These are phyloP conservation scores for Echeneis naucrates DNA, from an alignment of 2,797 vertebrate species.

Conservation along the genomic window DNA sequence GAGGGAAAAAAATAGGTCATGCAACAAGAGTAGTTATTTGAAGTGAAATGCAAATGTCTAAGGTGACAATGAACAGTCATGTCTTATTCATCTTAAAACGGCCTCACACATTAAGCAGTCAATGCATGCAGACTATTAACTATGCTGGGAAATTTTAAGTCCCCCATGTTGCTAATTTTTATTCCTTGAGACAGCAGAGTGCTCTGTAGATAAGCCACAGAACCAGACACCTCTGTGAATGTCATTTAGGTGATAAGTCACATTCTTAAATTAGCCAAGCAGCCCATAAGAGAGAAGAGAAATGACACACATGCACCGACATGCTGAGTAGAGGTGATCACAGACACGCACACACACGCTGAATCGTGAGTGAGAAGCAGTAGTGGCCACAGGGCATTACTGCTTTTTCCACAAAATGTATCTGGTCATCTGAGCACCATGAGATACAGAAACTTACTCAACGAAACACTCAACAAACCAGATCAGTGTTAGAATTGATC, in stretches of 20 bases:
- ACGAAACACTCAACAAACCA: conserved; percentile 19
- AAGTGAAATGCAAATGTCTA: conserved; percentile 48
- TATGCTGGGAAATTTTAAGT: conserved; percentile 36
- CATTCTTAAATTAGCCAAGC: conserved; percentile 74
- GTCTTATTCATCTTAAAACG: conserved; percentile 42
- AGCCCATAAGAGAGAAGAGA: conserved; percentile 59
- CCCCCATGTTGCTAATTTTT: conserved; percentile 19
- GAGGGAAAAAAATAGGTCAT: conserved; percentile 72
- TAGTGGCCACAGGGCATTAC: conserved; percentile 43
- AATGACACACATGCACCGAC: conserved; percentile 24
- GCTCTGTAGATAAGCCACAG: conserved; percentile 60
- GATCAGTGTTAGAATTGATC: background rate
- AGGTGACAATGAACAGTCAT: conserved; percentile 51
- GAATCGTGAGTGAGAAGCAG: conserved; percentile 38
- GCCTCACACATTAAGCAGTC: conserved; percentile 29
- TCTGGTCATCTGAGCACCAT: conserved; percentile 46
- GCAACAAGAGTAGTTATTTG: conserved; percentile 57
- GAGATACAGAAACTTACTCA: conserved; percentile 37
- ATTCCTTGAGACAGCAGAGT: conserved; percentile 41
- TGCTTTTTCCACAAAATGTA: conserved; percentile 59
- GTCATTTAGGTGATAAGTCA: conserved; percentile 75
- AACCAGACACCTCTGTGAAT: conserved; percentile 58
- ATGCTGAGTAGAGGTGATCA: conserved; percentile 1
- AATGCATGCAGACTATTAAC: conserved; percentile 46
- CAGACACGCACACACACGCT: conserved; percentile 4